These are phyloP conservation scores for Prostheceraeus crozeri DNA, from an alignment of 2,888 invertebrate genomes.

Conservation along the genomic window DNA sequence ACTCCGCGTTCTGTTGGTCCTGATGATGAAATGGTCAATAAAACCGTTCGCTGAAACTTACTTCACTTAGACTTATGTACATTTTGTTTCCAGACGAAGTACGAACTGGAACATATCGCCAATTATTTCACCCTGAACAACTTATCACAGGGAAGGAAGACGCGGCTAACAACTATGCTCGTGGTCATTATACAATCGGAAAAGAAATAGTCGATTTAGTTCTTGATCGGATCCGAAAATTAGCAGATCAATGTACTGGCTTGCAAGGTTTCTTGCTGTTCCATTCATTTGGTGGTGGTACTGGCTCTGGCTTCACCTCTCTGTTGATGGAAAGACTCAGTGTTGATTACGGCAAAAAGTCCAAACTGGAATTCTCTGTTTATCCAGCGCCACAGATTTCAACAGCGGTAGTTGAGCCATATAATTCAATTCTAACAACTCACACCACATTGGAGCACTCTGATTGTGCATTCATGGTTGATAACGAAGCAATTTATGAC, in stretches of 20 bases:
- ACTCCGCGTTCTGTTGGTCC: too few species aligned
- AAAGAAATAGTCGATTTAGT: conserved; percentile 48
- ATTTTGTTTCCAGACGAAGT: conserved; percentile 50
- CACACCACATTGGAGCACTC: conserved; percentile 87
- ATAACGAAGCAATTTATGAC: conserved; percentile 52
- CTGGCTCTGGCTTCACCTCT: conserved; percentile 46
- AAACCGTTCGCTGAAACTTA: too few species aligned
- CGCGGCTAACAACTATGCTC: conserved; percentile 49
- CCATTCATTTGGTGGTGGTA: conserved; percentile 46
- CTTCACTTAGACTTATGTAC: too few species aligned
- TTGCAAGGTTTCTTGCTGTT: conserved; percentile 70
- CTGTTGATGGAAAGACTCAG: conserved; percentile 64
- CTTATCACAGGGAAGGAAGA: conserved; percentile 49
- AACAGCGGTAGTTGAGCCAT: conserved; percentile 55
- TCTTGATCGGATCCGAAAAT: conserved; percentile 56
- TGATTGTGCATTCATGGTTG: conserved; percentile 67
- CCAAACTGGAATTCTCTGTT: conserved; percentile 53
- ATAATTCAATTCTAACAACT: conserved; percentile 86
- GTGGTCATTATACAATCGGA: conserved; percentile 49
- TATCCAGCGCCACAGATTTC: conserved; percentile 49
- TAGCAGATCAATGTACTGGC: conserved; percentile 45
- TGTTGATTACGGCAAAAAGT: conserved; percentile 61
- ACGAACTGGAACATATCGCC: conserved; percentile 46
- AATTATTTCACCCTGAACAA: conserved; percentile 49
- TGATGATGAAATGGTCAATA: too few species aligned